Base-by-base conservation (phyloP, 2,888 invertebrate species). In the Brachyopa scutellaris region DNA sequence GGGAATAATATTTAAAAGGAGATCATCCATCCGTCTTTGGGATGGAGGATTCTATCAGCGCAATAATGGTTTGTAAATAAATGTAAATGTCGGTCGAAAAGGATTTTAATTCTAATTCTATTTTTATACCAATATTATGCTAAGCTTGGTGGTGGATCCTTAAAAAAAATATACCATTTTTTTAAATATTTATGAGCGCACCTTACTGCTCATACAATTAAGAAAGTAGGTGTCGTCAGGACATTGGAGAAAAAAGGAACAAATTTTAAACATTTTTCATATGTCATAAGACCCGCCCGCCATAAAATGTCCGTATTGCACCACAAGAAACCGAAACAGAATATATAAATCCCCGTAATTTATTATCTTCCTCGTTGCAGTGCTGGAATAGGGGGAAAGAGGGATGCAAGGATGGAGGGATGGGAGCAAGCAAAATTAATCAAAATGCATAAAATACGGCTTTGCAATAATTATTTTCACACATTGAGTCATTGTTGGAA, bases 391-490 rank as follows among this genome's bases (percentile, higher is more conserved):
- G 26, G 1, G 0, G n/a, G 17, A 29, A 33, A 29, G 7, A 36
- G 31, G n/a, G n/a, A 5, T 26, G 26, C 26, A 26, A n/a, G n/a
- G n/a, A 26, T 26, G 26, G 26, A 26, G 6, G 26, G 26, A 26
- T 26, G 26, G 26, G 26, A 26, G 26, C 26, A 33, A 31, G 19
- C n/a, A 38, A 61, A 72, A 82, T 82, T 82, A 82, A 82, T 82
- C 77, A 82, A 72, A 82, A 70, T 77, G 66, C 70, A 82, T 82
- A 72, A 61, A 62, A 57, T 40, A 72, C 61, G 66, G 59, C 53
- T 66, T 72, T 82, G 77, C 70, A 77, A 82, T 82, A 82, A 82
- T 82, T 77, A 82, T 82, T 82, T 77, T 77, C 59, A 64, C 82
- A 82, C 82, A 77, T 82, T 82, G 70, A 69, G 76, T 66, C 59